Base-by-base conservation (phyloP, 2,888 invertebrate genomes). In the Caenorhabditis panamensis region DNA sequence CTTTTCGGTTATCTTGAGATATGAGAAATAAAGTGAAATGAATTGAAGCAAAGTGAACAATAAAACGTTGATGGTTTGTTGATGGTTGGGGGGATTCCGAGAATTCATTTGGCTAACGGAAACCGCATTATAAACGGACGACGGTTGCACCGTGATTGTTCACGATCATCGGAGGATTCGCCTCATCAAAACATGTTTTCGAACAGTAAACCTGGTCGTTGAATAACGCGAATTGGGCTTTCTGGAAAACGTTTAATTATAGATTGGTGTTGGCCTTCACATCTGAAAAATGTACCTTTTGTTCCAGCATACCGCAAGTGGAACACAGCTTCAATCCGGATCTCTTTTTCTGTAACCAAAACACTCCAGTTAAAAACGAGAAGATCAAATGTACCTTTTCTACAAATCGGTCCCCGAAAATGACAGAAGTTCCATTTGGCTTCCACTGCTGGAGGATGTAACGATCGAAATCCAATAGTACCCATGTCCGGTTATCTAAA, bases 401-500 rank as follows among this genome's bases (percentile, higher is more conserved):
- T 9, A 84, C 83, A 41, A 84, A 84, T 59, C 85, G 64, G 59
- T 88, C 89, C 36, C 90, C 90, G 75, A 90, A 90, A 54, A 90
- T 89, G 24, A 89, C 87, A 16, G 81, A 72, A 31, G 88, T 83
- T 26, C 89, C 89, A 9, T 86, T 82, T 4, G 90, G 90, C 16
- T 85, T 84, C 88, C 88, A 88, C 72, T 84, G 87, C 24, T 79
- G 73, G 9, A 90, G 67, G 31, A 90, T 83, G 79, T 89, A 87
- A 0, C 90, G 84, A 69, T 90, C 90, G 75, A 89, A 90, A 66
- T 90, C 90, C 37, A 84, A 72, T 3, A 89, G 84, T 58, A 90
- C 88, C 89, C 89, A 90, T 18, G 90, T 90, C 37, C 90, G 84
- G 59, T 90, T 90, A 28, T 88, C 89, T 88, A 68, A 59, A 83